Percentiles rank a stretch among this genome's conserved stretches.
phyloP scores from a whole-genome alignment of 2,113 vertebrate species.

The Mionectes macconnelli region DNA sequence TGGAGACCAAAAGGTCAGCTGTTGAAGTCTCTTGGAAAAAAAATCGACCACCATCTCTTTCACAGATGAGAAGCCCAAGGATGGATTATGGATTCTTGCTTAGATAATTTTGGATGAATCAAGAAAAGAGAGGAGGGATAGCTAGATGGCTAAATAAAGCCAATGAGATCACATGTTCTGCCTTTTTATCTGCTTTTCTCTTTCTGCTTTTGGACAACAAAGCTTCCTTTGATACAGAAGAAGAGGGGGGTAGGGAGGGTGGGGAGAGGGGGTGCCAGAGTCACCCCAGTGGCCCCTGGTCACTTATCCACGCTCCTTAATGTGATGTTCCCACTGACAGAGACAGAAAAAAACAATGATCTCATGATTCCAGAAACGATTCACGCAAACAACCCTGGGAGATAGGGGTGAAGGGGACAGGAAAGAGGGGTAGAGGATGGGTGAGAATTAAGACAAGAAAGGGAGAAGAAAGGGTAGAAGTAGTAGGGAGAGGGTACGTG shows the following conservation, averaged over 20 bases:
- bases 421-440: neutral
- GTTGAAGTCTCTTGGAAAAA: neutral
- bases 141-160: slow-evolving; percentile 71
- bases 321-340: slow-evolving; percentile 62
- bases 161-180: slow-evolving; percentile 76
- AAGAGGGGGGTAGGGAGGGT: slow-evolving; percentile 11
- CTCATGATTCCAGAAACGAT: slow-evolving; percentile 62
- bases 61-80: slow-evolving; percentile 11
- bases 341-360: slow-evolving; percentile 54
- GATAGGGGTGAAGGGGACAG: slow-evolving; percentile 5
- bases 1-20: neutral
- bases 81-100: slow-evolving; percentile 46
- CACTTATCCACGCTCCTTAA: slow-evolving; percentile 64
- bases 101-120: slow-evolving; percentile 70
- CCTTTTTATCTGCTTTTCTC: slow-evolving; percentile 72
- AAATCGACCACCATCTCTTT: neutral
- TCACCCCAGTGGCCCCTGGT: slow-evolving; percentile 63
- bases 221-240: slow-evolving; percentile 66
- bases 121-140: slow-evolving; percentile 45
- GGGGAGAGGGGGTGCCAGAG: slow-evolving; percentile 48
- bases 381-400: slow-evolving; percentile 20
- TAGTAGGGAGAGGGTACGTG: neutral
- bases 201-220: slow-evolving; percentile 73
- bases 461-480: neutral
- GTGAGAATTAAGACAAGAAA: neutral